phyloP scores from a whole-genome alignment of 2,113 vertebrate species.

The Herpetotheres cachinnans region DNA sequence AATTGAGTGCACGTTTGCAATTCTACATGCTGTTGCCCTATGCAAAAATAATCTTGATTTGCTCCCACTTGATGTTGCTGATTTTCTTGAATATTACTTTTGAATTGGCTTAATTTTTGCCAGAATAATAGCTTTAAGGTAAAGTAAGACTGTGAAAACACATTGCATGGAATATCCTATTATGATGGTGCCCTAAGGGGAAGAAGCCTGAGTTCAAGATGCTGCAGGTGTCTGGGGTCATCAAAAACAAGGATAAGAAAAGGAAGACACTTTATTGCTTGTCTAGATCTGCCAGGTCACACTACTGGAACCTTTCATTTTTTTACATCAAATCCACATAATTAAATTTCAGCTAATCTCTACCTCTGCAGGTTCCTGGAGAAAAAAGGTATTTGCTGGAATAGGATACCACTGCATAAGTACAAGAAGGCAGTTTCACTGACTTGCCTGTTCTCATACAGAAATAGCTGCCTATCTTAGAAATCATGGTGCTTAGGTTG shows the following conservation, averaged over 20 bases:
- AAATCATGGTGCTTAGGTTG: not conserved
- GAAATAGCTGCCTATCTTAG: not conserved
- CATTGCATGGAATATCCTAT: not conserved
- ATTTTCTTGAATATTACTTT: not conserved
- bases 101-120: not conserved
- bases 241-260: not conserved
- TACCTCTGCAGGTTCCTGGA: not conserved
- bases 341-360: not conserved
- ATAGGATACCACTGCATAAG: not conserved
- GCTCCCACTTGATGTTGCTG: not conserved
- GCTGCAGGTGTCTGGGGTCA: not conserved
- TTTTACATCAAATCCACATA: not conserved
- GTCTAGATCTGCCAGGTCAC: not conserved
- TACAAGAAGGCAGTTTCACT: not conserved
- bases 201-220: not conserved
- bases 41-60: not conserved
- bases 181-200: not conserved
- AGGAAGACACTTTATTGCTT: not conserved
- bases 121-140: not conserved
- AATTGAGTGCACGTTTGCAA: not conserved
- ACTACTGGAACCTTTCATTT: not conserved
- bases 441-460: not conserved
- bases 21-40: not conserved
- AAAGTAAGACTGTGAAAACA: not conserved
- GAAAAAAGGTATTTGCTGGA: not conserved